Base-by-base conservation (phyloP, 2,113 vertebrate genomes). In the Python bivittatus region DNA sequence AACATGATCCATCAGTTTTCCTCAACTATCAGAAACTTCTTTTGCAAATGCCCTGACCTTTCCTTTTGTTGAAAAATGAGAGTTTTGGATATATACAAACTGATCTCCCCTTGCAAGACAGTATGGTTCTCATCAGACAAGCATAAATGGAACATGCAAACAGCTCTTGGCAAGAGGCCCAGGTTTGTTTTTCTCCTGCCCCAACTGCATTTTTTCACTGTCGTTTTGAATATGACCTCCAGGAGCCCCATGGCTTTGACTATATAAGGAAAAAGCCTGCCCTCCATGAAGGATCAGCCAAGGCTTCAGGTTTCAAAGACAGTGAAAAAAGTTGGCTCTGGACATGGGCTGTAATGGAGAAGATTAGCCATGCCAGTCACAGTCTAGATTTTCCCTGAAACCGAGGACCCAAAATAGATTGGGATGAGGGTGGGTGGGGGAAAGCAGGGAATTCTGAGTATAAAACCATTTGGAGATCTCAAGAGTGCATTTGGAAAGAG, bases 61-160 rank as follows among this genome's bases (percentile, higher is more conserved):
- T n/a, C 85, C n/a, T 57, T 10, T 33, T 38, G 3, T 13, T n/a
- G 2, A 38, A 29, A 60, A 88, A 54, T 3, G 2, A 54, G 64
- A 79, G 64, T 1, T 54, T 53, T 79, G 9, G n/a, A 33, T 3
- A 11, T 54, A 33, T 27, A 17, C 87, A 56, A 53, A 12, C 12
- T 20, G 2, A 23, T 54, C 22, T 79, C 33, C 6, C 93, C 15
- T 60, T 2, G 2, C 93, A 54, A 56, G 92, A 93, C 94, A 68
- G 94, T 95, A 94, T 96, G 97, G 95, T 96, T 97, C 94, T 97
- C 96, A 95, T 97, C 97, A 97, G 23, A 92, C 90, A 94, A 94
- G 96, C 64, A 95, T 90, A 95, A 95, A 96, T 95, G 94, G 84
- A 29, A 4, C 94, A 95, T 94, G 94, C 92, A 95, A 96, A 96